Percentiles rank a stretch among this genome's conserved stretches.
phyloP scores from a whole-genome alignment of 2,797 vertebrate species.

The Staurois parvus region DNA sequence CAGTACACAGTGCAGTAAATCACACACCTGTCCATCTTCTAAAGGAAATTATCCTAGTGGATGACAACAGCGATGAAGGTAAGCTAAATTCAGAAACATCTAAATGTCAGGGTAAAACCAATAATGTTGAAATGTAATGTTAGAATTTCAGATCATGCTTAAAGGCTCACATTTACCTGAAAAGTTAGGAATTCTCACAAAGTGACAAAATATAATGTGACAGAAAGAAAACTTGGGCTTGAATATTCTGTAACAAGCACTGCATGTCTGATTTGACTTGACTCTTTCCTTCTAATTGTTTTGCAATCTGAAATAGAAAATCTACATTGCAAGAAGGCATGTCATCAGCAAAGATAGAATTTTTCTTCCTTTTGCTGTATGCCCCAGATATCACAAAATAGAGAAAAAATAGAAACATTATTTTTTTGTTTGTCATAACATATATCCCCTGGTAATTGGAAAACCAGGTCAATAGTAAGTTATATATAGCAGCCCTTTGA shows the following conservation, averaged over 20 bases:
- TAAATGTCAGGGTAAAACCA: neutral
- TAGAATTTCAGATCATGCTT: neutral
- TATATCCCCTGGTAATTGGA: neutral
- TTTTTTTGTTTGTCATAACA: neutral
- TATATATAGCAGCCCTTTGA: neutral
- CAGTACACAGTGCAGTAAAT: conserved; percentile 93
- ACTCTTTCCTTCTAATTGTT: neutral
- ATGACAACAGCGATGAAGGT: conserved; percentile 97
- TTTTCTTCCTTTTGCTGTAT: neutral
- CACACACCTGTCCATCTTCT: conserved; percentile 93
- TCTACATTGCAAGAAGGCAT: neutral
- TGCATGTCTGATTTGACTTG: neutral
- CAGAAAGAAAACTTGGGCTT: neutral
- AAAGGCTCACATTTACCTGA: neutral
- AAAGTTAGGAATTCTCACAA: neutral
- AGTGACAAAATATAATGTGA: neutral
- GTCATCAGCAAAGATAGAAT: neutral
- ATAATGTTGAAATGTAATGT: neutral
- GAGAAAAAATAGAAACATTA: neutral
- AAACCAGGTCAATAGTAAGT: neutral
- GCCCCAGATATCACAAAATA: neutral
- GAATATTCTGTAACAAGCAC: neutral
- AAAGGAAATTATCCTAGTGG: conserved; percentile 96
- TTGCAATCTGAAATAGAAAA: neutral
- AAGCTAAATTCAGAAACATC: neutral